These are phyloP conservation scores for Conger conger DNA, from an alignment of 2,113 vertebrate species.

Conservation along the genomic window DNA sequence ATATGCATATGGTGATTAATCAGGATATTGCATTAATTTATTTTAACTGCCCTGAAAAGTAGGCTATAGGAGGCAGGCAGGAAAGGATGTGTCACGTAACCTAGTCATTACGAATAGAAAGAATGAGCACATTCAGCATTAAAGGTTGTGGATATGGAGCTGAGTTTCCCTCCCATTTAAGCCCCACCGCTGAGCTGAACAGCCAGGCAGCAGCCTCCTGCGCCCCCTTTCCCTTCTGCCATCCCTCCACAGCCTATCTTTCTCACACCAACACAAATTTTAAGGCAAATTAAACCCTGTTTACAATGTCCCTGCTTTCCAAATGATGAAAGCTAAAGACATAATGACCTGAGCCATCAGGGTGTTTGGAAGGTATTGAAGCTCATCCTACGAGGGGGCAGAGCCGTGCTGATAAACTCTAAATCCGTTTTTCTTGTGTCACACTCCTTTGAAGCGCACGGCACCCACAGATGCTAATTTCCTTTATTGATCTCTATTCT, in stretches of 20 bases:
- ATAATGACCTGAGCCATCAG: slow-evolving; percentile 19
- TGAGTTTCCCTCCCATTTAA: not conserved
- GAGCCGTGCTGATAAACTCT: slow-evolving; percentile 9
- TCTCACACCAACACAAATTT: not conserved
- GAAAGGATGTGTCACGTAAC: too few species aligned
- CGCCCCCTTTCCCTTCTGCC: not conserved
- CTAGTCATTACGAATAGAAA: too few species aligned
- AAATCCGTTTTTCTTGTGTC: slow-evolving; percentile 20
- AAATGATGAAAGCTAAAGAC: slow-evolving; percentile 17
- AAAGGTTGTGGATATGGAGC: not conserved
- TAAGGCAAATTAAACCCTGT: slow-evolving; percentile 5
- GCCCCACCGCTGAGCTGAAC: not conserved
- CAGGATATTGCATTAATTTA: too few species aligned
- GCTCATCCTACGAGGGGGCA: not conserved
- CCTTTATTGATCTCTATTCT: slow-evolving; percentile 33
- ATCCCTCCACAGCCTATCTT: not conserved
- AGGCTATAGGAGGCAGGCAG: too few species aligned
- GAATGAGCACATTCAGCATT: too few species aligned
- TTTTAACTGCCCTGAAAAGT: too few species aligned
- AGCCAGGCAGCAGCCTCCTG: not conserved
- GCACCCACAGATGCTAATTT: slow-evolving; percentile 38
- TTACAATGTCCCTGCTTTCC: slow-evolving; percentile 7
- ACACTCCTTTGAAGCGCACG: slow-evolving; percentile 26
- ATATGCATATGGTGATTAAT: too few species aligned
- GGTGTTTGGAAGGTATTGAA: slow-evolving; percentile 12